Percentiles rank a stretch among this genome's conserved stretches.
These are phyloP conservation scores for Hylia prasina DNA, from an alignment of 2,113 vertebrate genomes.

Conservation along the genomic window DNA sequence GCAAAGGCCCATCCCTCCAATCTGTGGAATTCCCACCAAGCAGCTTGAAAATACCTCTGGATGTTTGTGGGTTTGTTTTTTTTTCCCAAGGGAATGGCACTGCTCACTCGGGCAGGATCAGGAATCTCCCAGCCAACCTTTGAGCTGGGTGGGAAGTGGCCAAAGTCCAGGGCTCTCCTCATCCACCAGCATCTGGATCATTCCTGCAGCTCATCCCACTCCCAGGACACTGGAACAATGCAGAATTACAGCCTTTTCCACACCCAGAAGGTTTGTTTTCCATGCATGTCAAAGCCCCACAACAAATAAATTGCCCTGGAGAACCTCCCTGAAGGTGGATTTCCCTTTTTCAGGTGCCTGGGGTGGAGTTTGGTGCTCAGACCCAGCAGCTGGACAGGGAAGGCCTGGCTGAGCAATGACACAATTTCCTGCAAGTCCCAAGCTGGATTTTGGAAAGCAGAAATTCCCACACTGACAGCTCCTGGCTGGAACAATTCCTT, in stretches of 20 bases:
- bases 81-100: neutral
- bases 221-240: neutral
- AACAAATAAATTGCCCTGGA: rapidly evolving
- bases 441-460: neutral
- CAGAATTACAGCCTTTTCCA: neutral
- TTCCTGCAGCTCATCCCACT: neutral
- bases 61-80: neutral
- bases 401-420: neutral
- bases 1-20: neutral
- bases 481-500: neutral
- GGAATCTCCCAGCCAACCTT: slow-evolving; percentile 37
- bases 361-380: neutral
- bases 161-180: neutral
- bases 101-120: neutral
- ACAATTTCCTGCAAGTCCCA: neutral
- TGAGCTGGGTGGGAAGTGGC: slow-evolving; percentile 42
- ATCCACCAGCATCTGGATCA: neutral
- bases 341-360: neutral
- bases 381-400: neutral
- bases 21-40: neutral
- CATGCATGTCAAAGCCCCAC: neutral
- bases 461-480: neutral
- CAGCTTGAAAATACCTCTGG: neutral
- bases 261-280: neutral
- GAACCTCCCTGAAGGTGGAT: rapidly evolving